Evolutionary conservation across 2,797 vertebrate species (phyloP).

Genomic region (Eremophila alpestris): DNA sequence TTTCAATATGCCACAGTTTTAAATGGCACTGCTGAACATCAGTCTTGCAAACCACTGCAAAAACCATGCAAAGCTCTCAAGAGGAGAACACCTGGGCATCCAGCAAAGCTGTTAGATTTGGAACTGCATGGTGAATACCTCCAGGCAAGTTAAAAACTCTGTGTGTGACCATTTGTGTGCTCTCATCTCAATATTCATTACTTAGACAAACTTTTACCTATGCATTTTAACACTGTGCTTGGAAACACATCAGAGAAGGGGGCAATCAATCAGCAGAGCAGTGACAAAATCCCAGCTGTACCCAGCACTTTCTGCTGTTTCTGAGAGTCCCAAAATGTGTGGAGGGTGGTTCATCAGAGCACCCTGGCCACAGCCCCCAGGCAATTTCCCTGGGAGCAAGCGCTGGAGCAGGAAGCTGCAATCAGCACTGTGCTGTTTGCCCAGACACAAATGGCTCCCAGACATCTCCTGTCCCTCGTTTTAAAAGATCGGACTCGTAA

Average conservation of each 20-base stretch:
- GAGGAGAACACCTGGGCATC: not conserved
- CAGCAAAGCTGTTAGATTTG: not conserved
- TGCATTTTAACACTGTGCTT: not conserved
- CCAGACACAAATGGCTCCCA: not conserved
- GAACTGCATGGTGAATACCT: not conserved
- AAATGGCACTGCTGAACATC: not conserved
- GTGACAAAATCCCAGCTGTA: not conserved
- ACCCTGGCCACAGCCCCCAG: not conserved
- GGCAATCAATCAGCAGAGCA: not conserved
- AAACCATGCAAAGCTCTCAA: accelerated
- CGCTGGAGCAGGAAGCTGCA: not conserved
- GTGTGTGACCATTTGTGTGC: not conserved
- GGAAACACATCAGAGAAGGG: not conserved
- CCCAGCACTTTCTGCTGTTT: not conserved
- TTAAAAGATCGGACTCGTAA: not conserved
- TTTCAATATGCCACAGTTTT: not conserved
- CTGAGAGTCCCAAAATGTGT: not conserved
- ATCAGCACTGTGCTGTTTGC: not conserved
- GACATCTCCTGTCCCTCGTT: not conserved
- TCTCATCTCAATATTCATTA: not conserved
- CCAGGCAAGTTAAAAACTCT: not conserved
- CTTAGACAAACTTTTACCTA: not conserved
- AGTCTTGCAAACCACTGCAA: not conserved
- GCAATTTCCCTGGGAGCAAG: not conserved
- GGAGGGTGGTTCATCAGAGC: not conserved